phyloP scores from a whole-genome alignment of 2,113 vertebrate genomes.

The Theristicus caerulescens region DNA sequence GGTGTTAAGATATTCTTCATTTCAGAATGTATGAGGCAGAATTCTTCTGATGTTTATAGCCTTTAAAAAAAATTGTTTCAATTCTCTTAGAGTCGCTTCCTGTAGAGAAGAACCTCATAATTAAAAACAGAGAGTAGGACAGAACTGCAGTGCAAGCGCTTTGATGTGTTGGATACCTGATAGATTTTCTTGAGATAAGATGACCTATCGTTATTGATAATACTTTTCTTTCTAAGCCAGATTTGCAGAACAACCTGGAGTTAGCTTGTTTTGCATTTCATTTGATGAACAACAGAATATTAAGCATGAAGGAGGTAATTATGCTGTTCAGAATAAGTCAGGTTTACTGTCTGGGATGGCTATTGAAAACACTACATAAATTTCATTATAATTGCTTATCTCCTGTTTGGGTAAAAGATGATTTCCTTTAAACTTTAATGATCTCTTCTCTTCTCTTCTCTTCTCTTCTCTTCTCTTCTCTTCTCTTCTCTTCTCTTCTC shows the following conservation, averaged over 20 bases:
- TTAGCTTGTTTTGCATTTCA: slow-evolving; percentile 28
- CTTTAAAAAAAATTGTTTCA: slow-evolving; percentile 64
- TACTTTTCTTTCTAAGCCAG: slow-evolving; percentile 30
- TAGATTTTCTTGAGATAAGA: slow-evolving; percentile 57
- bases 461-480: too few species aligned
- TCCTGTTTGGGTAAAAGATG: slow-evolving; percentile 49
- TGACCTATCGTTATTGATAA: slow-evolving; percentile 31
- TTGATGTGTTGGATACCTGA: slow-evolving; percentile 48
- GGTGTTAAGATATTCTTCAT: neutral
- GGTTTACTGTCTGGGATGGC: slow-evolving; percentile 43
- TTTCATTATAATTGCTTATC: slow-evolving; percentile 41
- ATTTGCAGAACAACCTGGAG: slow-evolving; percentile 47
- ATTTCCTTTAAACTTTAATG: slow-evolving; percentile 24
- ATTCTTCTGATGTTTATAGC: slow-evolving; percentile 45
- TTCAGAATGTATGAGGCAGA: neutral
- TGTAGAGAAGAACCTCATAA: slow-evolving; percentile 57
- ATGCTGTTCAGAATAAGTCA: slow-evolving; percentile 44
- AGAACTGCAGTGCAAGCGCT: slow-evolving; percentile 48
- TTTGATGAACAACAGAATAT: slow-evolving; percentile 54
- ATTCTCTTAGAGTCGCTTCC: slow-evolving; percentile 51
- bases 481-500: too few species aligned
- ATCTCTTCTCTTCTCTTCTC: neutral
- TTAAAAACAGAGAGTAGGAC: slow-evolving; percentile 49
- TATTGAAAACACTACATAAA: slow-evolving; percentile 51
- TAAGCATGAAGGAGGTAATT: slow-evolving; percentile 58